A percentile compares a stretch with the other conserved stretches of the same genome.
Conservation (phyloP, 2,797 vertebrate species). For the Halcyon leucocephala region DNA sequence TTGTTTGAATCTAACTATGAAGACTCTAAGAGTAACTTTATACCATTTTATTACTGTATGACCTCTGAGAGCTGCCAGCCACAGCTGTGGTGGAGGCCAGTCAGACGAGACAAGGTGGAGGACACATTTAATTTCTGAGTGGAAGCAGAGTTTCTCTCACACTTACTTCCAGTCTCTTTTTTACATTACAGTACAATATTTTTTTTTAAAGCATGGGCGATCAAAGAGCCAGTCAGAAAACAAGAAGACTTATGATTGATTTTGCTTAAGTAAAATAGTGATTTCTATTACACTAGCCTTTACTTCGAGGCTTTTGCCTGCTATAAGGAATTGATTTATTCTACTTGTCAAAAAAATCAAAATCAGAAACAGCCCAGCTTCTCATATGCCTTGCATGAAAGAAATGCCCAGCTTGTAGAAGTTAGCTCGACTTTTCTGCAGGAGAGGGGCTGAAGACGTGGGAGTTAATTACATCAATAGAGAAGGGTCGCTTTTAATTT, state of each 20-base stretch:
- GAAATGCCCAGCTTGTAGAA: constrained; percentile 30
- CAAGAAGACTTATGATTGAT: constrained; percentile 75
- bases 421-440: not conserved
- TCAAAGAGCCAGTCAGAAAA: constrained; percentile 73
- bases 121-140: constrained; percentile 50
- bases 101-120: not conserved
- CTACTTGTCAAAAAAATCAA: constrained; percentile 63
- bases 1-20: not conserved
- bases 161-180: constrained; percentile 63
- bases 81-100: not conserved
- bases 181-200: constrained; percentile 33
- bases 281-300: constrained; percentile 68
- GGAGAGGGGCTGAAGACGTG: constrained; percentile 6
- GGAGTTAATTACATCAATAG: not conserved
- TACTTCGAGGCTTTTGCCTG: constrained; percentile 68
- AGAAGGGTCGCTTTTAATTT: not conserved
- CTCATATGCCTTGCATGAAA: not conserved
- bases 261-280: constrained; percentile 73
- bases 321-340: constrained; percentile 58
- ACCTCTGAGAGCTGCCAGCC: not conserved
- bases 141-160: constrained; percentile 64
- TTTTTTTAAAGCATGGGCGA: constrained; percentile 43
- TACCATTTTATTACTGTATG: not conserved
- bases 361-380: not conserved
- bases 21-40: not conserved